Evolutionary conservation across 2,888 invertebrate species (phyloP).

Genomic region (Tenthredo livida): DNA sequence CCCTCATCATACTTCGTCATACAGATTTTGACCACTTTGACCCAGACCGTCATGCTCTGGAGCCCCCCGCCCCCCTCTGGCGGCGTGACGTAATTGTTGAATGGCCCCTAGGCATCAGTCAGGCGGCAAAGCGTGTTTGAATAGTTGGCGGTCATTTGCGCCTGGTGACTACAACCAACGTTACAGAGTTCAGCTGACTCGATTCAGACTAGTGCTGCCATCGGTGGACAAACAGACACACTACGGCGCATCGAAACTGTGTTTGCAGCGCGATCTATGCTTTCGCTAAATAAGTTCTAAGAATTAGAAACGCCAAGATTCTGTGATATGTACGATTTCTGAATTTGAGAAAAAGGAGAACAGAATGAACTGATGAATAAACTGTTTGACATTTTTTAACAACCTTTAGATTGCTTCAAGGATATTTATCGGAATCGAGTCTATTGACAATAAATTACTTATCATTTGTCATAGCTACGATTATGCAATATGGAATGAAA

Average conservation of each 20-base stretch:
- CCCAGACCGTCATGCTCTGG: no score
- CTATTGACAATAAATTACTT: background rate
- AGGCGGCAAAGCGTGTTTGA: background rate
- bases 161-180: background rate
- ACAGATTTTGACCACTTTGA: no score
- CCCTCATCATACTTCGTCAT: no score
- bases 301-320: background rate
- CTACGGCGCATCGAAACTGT: background rate
- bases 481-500: background rate
- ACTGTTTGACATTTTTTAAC: background rate
- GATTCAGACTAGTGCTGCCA: constrained; percentile 9
- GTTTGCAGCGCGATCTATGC: background rate
- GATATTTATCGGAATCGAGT: background rate
- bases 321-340: background rate
- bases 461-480: background rate
- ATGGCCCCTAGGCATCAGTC: no score
- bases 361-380: background rate
- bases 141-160: background rate
- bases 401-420: background rate
- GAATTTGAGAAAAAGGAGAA: background rate
- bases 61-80: no score
- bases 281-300: background rate
- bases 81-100: no score
- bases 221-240: background rate
- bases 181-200: background rate